A percentile compares a stretch with the other conserved stretches of the same genome.
These are phyloP conservation scores for Clusia tigrina DNA, from an alignment of 2,888 invertebrate genomes.

Conservation along the genomic window DNA sequence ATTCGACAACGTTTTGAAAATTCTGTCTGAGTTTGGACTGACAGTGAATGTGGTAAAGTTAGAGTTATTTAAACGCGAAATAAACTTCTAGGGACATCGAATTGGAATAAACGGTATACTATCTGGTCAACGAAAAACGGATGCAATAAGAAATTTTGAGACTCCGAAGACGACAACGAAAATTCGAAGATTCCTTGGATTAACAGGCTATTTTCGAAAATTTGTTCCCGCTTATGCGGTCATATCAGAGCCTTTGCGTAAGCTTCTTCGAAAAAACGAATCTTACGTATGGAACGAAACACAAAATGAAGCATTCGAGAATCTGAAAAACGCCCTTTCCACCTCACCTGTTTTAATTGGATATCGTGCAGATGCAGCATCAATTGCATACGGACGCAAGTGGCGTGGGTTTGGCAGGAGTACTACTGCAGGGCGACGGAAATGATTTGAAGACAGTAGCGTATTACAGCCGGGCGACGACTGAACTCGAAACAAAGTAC, in stretches of 20 bases:
- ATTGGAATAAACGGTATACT: conserved; percentile 17
- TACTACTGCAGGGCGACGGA: conserved; percentile 16
- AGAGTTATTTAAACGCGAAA: conserved; percentile 21
- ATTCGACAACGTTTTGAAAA: not conserved
- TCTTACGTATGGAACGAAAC: conserved; percentile 18
- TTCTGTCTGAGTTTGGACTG: not conserved
- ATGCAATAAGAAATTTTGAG: not conserved
- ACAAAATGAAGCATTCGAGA: conserved; percentile 20
- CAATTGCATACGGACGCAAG: conserved; percentile 20
- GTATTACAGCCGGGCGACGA: conserved; percentile 20
- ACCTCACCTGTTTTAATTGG: conserved; percentile 21
- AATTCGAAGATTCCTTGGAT: conserved; percentile 31
- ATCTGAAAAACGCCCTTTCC: conserved; percentile 15
- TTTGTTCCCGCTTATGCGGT: conserved; percentile 21
- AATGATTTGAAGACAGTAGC: conserved; percentile 21
- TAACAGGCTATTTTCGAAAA: conserved; percentile 29
- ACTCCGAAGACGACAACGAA: too few species aligned
- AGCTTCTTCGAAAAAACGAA: conserved; percentile 18
- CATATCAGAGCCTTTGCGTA: too few species aligned
- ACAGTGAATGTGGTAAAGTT: not conserved
- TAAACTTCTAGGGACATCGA: conserved; percentile 28
- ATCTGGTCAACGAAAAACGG: conserved; percentile 25
- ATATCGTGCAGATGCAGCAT: conserved; percentile 20
- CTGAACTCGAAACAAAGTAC: conserved; percentile 33
- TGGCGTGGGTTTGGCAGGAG: not conserved